phyloP scores from a whole-genome alignment of 2,888 invertebrate genomes.

The Hyalella azteca region DNA sequence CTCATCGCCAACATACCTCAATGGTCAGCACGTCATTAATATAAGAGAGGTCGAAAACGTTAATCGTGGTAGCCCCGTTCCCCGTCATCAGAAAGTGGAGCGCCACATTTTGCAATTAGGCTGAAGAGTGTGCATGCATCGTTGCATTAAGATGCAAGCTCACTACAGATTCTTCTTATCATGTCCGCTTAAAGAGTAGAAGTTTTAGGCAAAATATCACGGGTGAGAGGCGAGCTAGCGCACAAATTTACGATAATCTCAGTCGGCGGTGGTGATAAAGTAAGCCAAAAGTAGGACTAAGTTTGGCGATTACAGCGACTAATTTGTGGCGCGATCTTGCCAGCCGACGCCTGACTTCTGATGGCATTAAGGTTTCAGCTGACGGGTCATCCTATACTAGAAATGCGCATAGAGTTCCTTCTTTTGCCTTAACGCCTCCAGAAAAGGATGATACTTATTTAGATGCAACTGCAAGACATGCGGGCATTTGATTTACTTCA shows the following conservation, averaged over 20 bases:
- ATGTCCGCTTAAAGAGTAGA: conserved; percentile 22
- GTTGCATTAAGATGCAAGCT: background rate
- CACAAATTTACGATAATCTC: conserved; percentile 35
- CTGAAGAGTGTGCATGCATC: background rate
- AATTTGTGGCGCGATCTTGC: conserved; percentile 22
- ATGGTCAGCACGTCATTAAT: too few relatives aligned
- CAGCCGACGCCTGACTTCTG: conserved; percentile 5
- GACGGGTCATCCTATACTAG: too few relatives aligned
- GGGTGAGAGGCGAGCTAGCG: conserved; percentile 4
- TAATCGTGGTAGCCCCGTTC: too few relatives aligned
- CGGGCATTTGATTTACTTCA: too few relatives aligned
- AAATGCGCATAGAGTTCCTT: too few relatives aligned
- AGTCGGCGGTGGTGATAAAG: conserved; percentile 32
- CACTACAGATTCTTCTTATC: conserved; percentile 35
- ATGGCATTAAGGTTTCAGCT: background rate
- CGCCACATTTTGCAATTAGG: conserved; percentile 25
- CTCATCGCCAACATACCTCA: too few relatives aligned
- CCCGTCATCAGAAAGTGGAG: too few relatives aligned
- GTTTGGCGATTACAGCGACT: conserved; percentile 27
- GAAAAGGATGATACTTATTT: too few relatives aligned
- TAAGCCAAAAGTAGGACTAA: conserved; percentile 28
- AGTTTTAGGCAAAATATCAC: conserved; percentile 34
- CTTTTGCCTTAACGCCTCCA: too few relatives aligned
- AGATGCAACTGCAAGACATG: too few relatives aligned
- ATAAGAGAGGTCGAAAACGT: too few relatives aligned